Conservation (phyloP, 2,888 invertebrate species). For the Erebia palarica region DNA sequence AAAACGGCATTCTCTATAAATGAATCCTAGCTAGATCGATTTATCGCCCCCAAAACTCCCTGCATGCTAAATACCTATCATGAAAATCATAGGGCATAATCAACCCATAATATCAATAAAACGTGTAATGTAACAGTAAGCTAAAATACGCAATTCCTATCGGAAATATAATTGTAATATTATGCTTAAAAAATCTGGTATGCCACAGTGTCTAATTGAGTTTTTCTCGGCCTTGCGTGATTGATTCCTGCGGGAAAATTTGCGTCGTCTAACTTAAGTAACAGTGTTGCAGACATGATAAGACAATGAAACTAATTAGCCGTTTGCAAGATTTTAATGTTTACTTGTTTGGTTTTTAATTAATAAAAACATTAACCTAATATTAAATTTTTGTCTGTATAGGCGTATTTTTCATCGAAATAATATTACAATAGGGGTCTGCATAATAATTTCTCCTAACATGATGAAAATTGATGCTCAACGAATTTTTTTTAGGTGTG, state of each 20-base stretch:
- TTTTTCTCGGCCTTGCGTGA: conserved; percentile 63
- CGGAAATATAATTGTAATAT: conserved; percentile 44
- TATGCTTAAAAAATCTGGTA: conserved; percentile 58
- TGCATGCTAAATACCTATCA: too few species aligned
- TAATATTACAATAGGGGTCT: too few species aligned
- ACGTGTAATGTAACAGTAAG: conserved; percentile 10
- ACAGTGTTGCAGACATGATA: conserved; percentile 42
- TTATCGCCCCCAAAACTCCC: too few species aligned
- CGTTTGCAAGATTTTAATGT: neutral
- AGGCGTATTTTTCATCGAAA: too few species aligned
- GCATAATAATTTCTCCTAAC: too few species aligned
- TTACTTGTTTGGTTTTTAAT: conserved; percentile 6
- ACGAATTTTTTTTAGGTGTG: too few species aligned
- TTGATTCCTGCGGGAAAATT: conserved; percentile 62
- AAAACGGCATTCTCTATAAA: too few species aligned
- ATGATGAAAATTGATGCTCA: too few species aligned
- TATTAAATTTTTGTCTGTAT: too few species aligned
- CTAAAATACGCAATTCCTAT: conserved; percentile 12
- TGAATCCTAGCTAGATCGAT: too few species aligned
- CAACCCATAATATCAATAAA: conserved; percentile 5
- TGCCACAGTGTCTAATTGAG: conserved; percentile 55
- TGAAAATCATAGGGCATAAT: neutral
- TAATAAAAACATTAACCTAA: neutral
- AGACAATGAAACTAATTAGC: conserved; percentile 33
- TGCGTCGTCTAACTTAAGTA: conserved; percentile 53